These are phyloP conservation scores for Agrypnia vestita DNA, from an alignment of 1,140 invertebrate genomes.

Conservation along the genomic window DNA sequence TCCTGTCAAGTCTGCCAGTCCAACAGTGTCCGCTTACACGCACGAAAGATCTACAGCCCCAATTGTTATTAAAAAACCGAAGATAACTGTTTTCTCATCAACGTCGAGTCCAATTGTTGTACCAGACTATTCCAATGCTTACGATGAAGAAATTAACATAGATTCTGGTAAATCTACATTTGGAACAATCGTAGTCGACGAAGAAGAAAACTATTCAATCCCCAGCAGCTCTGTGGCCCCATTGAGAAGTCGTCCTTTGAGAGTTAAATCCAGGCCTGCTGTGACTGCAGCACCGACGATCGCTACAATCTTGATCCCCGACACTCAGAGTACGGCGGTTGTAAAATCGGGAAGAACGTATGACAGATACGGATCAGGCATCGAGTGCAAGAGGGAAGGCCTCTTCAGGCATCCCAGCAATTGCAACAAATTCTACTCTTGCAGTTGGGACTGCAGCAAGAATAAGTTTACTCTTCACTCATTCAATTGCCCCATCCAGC, in stretches of 20 bases:
- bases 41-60: slow-evolving; percentile 60
- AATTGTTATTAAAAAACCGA: slow-evolving; percentile 61
- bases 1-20: slow-evolving; percentile 62
- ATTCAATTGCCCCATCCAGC: slow-evolving; percentile 87
- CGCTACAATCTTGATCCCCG: slow-evolving; percentile 66
- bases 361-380: slow-evolving; percentile 75
- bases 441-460: slow-evolving; percentile 87
- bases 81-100: slow-evolving; percentile 65
- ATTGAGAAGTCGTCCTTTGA: slow-evolving; percentile 50
- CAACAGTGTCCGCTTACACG: slow-evolving; percentile 41
- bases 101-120: slow-evolving; percentile 72
- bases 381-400: slow-evolving; percentile 84
- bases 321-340: slow-evolving; percentile 21
- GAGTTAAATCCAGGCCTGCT: slow-evolving; percentile 66
- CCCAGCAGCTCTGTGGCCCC: slow-evolving; percentile 24
- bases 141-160: slow-evolving; percentile 67
- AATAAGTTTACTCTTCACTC: slow-evolving; percentile 85
- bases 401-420: slow-evolving; percentile 87
- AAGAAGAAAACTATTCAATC: slow-evolving; percentile 50
- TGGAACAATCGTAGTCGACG: slow-evolving; percentile 53
- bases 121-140: slow-evolving; percentile 69
- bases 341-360: slow-evolving; percentile 63
- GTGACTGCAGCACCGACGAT: slow-evolving; percentile 70
- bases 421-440: slow-evolving; percentile 90
- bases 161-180: slow-evolving; percentile 48